Conservation (phyloP, 2,888 invertebrate genomes). For the Torymus aiolomorphi region DNA sequence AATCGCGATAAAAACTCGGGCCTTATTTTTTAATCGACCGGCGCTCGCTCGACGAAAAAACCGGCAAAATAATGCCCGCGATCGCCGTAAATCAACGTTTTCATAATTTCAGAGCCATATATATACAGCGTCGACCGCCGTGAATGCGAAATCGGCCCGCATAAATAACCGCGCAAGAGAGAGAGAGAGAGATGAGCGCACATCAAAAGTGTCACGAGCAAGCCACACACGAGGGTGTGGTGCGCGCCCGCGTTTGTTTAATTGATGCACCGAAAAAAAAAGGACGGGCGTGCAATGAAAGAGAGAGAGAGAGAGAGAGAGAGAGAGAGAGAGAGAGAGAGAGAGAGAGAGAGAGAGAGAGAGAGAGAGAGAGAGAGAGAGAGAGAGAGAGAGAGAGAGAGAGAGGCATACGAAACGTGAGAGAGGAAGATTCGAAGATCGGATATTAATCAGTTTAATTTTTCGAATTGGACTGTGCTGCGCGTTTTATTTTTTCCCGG, state of each 20-base stretch:
- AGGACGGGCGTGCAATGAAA: no score
- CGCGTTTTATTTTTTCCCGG: no score
- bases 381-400: background rate
- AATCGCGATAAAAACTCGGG: slow-evolving; percentile 8
- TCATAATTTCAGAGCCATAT: slow-evolving; percentile 25
- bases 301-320: background rate
- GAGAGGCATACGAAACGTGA: background rate
- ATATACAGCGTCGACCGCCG: slow-evolving; percentile 9
- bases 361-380: background rate
- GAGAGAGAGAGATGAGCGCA: background rate
- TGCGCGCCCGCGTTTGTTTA: slow-evolving; percentile 18
- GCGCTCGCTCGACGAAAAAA: background rate
- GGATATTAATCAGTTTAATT: slow-evolving; percentile 14
- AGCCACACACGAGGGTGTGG: slow-evolving; percentile 9
- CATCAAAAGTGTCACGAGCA: slow-evolving; percentile 40
- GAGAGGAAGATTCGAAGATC: background rate
- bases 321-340: background rate
- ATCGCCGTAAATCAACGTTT: slow-evolving; percentile 45
- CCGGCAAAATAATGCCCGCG: background rate
- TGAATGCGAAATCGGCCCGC: slow-evolving; percentile 34
- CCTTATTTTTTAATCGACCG: slow-evolving; percentile 17
- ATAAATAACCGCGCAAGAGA: slow-evolving; percentile 23
- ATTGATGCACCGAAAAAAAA: slow-evolving; percentile 14
- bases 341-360: background rate
- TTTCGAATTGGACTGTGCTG: no score